Conservation (phyloP, 2,113 vertebrate genomes). For the Lethenteron camtschaticum region DNA sequence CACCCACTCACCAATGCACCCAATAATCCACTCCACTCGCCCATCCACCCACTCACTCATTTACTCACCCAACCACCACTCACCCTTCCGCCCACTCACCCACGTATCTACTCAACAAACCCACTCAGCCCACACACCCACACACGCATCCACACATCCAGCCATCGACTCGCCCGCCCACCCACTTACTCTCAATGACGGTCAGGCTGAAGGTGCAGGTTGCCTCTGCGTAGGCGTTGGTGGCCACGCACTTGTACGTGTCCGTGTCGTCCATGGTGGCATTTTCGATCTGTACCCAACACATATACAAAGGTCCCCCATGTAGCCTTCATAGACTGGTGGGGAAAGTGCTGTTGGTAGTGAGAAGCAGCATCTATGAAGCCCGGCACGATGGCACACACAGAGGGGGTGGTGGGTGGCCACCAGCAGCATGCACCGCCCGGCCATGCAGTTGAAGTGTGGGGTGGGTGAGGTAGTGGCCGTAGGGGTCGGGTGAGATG, state of each 20-base stretch:
- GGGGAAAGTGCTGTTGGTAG: background rate
- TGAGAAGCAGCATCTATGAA: constrained; percentile 14
- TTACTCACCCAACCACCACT: background rate
- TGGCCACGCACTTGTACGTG: constrained; percentile 19
- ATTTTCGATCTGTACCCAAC: constrained; percentile 15
- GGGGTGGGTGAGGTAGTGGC: background rate
- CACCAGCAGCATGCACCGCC: constrained; percentile 14
- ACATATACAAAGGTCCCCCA: constrained; percentile 15
- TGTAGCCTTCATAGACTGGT: constrained; percentile 9
- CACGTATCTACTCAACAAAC: background rate
- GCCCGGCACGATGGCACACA: constrained; percentile 25
- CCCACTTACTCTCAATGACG: constrained; percentile 19
- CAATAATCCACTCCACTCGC: no score
- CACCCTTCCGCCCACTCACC: background rate
- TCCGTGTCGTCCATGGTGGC: constrained; percentile 18
- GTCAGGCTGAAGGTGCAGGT: constrained; percentile 16
- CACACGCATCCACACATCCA: background rate
- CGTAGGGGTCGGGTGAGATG: no score
- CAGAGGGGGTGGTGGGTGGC: constrained; percentile 30
- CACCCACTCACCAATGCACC: no score
- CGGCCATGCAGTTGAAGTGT: background rate
- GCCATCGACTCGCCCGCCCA: constrained; percentile 4
- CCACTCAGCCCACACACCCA: background rate
- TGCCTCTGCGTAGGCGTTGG: constrained; percentile 17
- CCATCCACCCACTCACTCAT: background rate